Conservation (phyloP, 2,888 invertebrate species). For the Phortica okadai region DNA sequence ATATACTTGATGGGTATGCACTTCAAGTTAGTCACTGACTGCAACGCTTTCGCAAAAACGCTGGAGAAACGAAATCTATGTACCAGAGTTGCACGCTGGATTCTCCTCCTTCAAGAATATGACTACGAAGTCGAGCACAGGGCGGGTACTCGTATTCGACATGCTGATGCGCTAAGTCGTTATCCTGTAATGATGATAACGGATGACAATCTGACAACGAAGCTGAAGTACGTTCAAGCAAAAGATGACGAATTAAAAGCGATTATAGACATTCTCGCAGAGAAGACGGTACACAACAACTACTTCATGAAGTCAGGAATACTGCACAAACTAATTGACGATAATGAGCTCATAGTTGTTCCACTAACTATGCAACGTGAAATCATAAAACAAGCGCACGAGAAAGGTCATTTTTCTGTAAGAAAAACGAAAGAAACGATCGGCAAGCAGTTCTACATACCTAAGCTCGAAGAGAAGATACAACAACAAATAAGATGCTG, state of each 20-base stretch:
- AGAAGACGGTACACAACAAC: too few relatives aligned
- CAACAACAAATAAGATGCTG: background rate
- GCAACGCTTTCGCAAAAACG: slow-evolving; percentile 48
- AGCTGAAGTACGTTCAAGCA: too few relatives aligned
- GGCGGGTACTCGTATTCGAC: slow-evolving; percentile 33
- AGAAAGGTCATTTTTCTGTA: slow-evolving; percentile 49
- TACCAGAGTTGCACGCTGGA: slow-evolving; percentile 48
- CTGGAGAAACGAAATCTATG: slow-evolving; percentile 61
- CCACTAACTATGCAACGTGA: slow-evolving; percentile 38
- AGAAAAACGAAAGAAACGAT: slow-evolving; percentile 43
- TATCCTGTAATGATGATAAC: slow-evolving; percentile 42
- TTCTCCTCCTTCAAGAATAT: slow-evolving; percentile 49
- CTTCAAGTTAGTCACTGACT: slow-evolving; percentile 37
- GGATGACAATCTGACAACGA: slow-evolving; percentile 13
- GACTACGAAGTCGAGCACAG: slow-evolving; percentile 52
- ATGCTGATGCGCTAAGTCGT: slow-evolving; percentile 42
- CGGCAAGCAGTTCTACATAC: slow-evolving; percentile 2
- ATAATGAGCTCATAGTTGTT: slow-evolving; percentile 43
- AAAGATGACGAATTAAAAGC: too few relatives aligned
- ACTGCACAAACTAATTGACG: slow-evolving; percentile 4
- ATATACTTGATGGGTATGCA: slow-evolving; percentile 54
- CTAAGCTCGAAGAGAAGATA: background rate
- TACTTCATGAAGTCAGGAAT: too few relatives aligned
- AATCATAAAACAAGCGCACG: slow-evolving; percentile 46
- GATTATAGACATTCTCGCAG: too few relatives aligned